phyloP scores from a whole-genome alignment of 2,888 invertebrate genomes.

The Callosobruchus maculatus region DNA sequence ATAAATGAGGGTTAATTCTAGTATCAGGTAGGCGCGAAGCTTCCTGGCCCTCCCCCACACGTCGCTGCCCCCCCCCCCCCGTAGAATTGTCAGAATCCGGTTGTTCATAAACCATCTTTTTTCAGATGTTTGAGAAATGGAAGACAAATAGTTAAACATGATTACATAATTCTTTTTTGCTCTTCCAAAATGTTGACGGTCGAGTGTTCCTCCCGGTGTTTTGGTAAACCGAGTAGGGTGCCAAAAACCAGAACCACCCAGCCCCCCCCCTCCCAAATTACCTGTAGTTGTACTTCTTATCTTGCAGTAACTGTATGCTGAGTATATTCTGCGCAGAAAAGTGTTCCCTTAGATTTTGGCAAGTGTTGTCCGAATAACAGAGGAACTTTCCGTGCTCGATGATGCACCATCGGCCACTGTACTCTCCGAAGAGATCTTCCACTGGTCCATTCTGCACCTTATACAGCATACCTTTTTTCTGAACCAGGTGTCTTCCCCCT shows the following conservation, averaged over 20 bases:
- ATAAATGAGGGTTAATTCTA: too few species aligned
- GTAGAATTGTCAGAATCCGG: too few species aligned
- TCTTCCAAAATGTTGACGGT: too few species aligned
- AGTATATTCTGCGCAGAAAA: constrained; percentile 64
- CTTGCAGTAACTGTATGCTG: constrained; percentile 62
- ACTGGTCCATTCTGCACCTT: constrained; percentile 60
- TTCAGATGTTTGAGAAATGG: too few species aligned
- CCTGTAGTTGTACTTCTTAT: constrained; percentile 51
- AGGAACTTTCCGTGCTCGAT: constrained; percentile 68
- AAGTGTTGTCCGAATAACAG: constrained; percentile 70
- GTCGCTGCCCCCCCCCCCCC: too few species aligned
- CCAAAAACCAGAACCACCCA: background rate
- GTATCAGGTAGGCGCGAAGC: too few species aligned
- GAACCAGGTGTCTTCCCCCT: constrained; percentile 49
- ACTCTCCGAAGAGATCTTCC: constrained; percentile 72
- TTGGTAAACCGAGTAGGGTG: too few species aligned
- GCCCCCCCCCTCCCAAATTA: constrained; percentile 19
- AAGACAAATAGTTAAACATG: too few species aligned
- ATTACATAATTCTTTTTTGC: too few species aligned
- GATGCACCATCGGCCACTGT: constrained; percentile 69
- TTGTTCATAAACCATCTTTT: too few species aligned
- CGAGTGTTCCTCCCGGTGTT: too few species aligned
- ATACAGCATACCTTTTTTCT: constrained; percentile 61
- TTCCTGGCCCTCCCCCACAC: too few species aligned
- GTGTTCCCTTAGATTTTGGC: constrained; percentile 65